These are phyloP conservation scores for Sesia bembeciformis DNA, from an alignment of 2,888 invertebrate species.

Conservation along the genomic window DNA sequence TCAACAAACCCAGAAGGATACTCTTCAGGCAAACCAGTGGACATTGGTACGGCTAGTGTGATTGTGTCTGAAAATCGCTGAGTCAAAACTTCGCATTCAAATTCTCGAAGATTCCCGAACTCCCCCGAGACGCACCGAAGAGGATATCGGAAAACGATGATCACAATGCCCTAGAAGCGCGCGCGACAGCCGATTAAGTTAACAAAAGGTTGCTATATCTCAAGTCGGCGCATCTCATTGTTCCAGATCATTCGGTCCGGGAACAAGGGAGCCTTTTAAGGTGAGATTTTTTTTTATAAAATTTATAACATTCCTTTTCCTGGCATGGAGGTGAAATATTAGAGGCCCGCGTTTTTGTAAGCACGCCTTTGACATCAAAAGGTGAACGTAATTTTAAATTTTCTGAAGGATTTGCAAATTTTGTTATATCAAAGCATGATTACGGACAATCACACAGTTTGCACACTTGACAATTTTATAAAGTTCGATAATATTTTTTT, in stretches of 20 bases:
- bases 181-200: conserved; percentile 23
- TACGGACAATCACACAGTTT: no score
- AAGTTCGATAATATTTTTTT: no score
- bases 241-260: conserved; percentile 22
- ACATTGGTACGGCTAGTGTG: no score
- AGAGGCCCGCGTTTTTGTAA: neutral
- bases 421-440: no score
- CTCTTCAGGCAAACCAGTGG: no score
- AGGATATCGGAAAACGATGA: conserved; percentile 36
- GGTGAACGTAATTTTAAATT: neutral
- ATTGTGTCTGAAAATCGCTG: no score
- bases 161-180: conserved; percentile 7
- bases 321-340: neutral
- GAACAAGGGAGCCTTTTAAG: conserved; percentile 8
- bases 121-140: conserved; percentile 7
- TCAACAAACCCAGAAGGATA: no score
- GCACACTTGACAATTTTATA: no score
- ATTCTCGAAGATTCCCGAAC: conserved; percentile 11
- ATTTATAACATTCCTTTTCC: neutral
- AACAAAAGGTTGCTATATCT: conserved; percentile 22
- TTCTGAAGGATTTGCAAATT: no score
- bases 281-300: neutral
- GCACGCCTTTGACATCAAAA: neutral
- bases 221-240: conserved; percentile 20
- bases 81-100: no score